Percentiles rank a stretch among this genome's conserved stretches.
phyloP scores from a whole-genome alignment of 2,888 invertebrate species.

The Amphimallon solstitiale region DNA sequence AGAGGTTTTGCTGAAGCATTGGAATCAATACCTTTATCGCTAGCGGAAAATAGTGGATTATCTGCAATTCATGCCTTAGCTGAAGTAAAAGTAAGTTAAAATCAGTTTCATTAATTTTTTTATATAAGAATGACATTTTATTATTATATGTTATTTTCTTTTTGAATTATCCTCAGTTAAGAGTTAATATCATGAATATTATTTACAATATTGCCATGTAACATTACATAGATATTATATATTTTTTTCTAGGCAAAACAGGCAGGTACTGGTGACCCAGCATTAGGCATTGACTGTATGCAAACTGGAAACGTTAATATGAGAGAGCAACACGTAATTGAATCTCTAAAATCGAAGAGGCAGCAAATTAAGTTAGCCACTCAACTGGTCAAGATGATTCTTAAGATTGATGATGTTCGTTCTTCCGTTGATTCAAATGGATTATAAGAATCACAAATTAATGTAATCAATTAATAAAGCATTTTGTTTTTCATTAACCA shows the following conservation, averaged over 20 bases:
- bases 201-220: no score
- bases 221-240: no score
- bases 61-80: constrained; percentile 92
- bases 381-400: constrained; percentile 98
- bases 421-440: constrained; percentile 59
- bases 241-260: constrained; percentile 79
- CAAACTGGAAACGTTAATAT: constrained; percentile 84
- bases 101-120: no score
- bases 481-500: no score
- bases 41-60: constrained; percentile 96
- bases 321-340: constrained; percentile 94
- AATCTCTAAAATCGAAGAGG: constrained; percentile 95
- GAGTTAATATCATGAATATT: no score
- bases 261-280: constrained; percentile 82
- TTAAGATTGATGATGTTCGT: constrained; percentile 97
- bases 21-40: constrained; percentile 92
- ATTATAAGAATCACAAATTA: not conserved
- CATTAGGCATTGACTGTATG: constrained; percentile 96
- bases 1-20: constrained; percentile 95
- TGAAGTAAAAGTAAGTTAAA: constrained; percentile 74
- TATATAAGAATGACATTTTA: no score
- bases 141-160: no score
- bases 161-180: no score
- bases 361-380: constrained; percentile 97
- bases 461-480: no score